Evolutionary conservation across 2,888 invertebrate genomes (phyloP).

Genomic region (Hirtodrosophila trivittata): DNA sequence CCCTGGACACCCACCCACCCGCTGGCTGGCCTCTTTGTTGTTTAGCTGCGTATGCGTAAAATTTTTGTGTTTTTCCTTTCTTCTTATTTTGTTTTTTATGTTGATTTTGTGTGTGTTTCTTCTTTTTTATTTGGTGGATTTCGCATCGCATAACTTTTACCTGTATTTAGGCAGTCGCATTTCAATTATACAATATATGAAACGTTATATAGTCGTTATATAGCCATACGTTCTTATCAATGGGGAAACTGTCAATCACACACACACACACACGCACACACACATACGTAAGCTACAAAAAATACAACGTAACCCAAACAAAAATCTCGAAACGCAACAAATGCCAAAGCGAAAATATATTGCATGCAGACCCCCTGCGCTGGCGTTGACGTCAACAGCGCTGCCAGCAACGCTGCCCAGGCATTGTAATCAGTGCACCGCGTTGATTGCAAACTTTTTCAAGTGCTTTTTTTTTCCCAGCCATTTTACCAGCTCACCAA

Average conservation of each 20-base stretch:
- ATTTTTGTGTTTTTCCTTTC: constrained; percentile 11
- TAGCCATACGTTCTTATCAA: constrained; percentile 32
- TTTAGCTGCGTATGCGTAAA: constrained; percentile 70
- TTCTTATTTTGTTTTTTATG: constrained; percentile 22
- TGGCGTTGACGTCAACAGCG: constrained; percentile 31
- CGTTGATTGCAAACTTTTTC: constrained; percentile 76
- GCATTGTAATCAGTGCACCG: constrained; percentile 73
- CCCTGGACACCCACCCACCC: neutral
- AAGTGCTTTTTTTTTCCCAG: constrained; percentile 56
- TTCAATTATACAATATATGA: constrained; percentile 49
- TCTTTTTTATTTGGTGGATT: constrained; percentile 45
- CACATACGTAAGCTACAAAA: constrained; percentile 11
- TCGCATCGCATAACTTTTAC: constrained; percentile 60
- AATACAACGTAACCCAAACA: constrained; percentile 24
- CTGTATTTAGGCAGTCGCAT: constrained; percentile 61
- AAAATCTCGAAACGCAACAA: constrained; percentile 66
- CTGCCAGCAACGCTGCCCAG: constrained; percentile 21
- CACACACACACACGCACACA: constrained; percentile 32
- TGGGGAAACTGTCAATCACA: constrained; percentile 51
- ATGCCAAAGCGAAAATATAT: constrained; percentile 66
- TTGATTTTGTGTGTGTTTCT: constrained; percentile 38
- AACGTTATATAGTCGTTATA: too few species aligned
- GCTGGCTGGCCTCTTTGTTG: constrained; percentile 12
- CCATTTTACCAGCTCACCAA: constrained; percentile 4
- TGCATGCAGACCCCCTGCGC: constrained; percentile 34